phyloP scores from a whole-genome alignment of 1,140 invertebrate species.

The Cyclina sinensis region DNA sequence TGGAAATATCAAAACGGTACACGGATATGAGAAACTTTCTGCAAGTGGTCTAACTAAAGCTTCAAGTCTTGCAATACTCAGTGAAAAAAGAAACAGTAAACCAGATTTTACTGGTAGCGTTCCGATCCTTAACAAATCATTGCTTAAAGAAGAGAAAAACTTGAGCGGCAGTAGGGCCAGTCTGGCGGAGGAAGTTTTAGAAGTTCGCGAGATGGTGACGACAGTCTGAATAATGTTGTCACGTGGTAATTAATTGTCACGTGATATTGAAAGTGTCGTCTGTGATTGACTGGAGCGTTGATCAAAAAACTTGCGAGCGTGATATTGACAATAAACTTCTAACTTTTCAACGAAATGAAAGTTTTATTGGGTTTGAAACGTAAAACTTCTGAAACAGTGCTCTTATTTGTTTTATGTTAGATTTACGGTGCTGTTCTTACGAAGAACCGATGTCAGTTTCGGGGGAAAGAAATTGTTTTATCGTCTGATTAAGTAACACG shows the following conservation, averaged over 20 bases:
- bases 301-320: neutral
- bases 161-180: slow-evolving; percentile 33
- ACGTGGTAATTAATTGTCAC: too few species aligned
- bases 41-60: neutral
- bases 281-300: neutral
- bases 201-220: slow-evolving; percentile 47
- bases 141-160: slow-evolving; percentile 13
- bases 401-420: too few species aligned
- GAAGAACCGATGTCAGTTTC: neutral
- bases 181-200: slow-evolving; percentile 34
- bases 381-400: neutral
- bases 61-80: slow-evolving; percentile 3
- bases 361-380: neutral
- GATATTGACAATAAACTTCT: neutral
- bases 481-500: neutral
- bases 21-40: slow-evolving; percentile 11
- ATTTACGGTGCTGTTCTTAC: neutral
- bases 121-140: neutral
- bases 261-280: neutral
- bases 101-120: slow-evolving; percentile 30
- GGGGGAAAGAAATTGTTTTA: neutral
- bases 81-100: slow-evolving; percentile 58
- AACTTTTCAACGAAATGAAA: neutral
- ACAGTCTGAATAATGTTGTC: slow-evolving; percentile 20
- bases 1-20: slow-evolving; percentile 26